Evolutionary conservation across 2,797 vertebrate species (phyloP).

Genomic region (Peromyscus eremicus): DNA sequence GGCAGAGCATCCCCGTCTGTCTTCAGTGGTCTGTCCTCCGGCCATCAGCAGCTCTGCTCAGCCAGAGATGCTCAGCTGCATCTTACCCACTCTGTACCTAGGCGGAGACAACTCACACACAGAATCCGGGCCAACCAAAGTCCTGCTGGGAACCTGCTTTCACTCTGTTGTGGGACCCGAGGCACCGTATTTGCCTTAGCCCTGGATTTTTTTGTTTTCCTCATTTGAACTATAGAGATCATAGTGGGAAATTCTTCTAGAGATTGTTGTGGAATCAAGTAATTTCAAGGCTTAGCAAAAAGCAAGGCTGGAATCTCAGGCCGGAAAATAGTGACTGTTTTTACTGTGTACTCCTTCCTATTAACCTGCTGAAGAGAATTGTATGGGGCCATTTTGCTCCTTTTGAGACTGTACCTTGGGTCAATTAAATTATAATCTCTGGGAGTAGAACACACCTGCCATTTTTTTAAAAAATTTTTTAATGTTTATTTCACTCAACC

Average conservation of each 20-base stretch:
- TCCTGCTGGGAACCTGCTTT: background rate
- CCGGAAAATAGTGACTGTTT: background rate
- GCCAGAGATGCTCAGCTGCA: background rate
- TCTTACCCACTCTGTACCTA: background rate
- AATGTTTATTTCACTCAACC: background rate
- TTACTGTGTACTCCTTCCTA: background rate
- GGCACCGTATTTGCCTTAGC: background rate
- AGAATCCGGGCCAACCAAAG: background rate
- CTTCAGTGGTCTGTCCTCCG: background rate
- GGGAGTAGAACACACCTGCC: background rate
- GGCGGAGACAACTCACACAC: background rate
- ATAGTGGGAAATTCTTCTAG: background rate
- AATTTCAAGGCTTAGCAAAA: constrained; percentile 11
- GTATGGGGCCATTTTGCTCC: background rate
- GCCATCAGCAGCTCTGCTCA: background rate
- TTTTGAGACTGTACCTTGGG: background rate
- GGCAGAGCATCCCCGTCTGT: background rate
- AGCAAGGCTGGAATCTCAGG: background rate
- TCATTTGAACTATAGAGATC: background rate
- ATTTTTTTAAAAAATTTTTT: background rate
- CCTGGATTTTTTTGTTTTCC: background rate
- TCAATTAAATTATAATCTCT: background rate
- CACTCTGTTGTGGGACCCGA: background rate
- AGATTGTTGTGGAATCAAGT: background rate
- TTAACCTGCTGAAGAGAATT: background rate